phyloP scores from a whole-genome alignment of 1,140 invertebrate genomes.

The Chironomus striatipennis region DNA sequence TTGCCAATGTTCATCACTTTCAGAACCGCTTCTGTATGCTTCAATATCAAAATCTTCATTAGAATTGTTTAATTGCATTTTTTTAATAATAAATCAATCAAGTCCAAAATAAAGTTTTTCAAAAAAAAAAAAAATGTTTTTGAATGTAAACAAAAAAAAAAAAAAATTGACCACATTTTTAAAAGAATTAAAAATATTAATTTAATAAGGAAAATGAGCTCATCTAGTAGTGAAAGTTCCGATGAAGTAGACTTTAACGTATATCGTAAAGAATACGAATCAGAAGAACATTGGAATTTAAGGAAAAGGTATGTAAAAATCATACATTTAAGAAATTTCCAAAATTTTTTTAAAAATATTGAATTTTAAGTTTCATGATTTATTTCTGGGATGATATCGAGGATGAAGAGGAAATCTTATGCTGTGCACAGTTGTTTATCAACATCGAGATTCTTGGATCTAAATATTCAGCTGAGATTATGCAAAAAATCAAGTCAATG shows the following conservation, averaged over 20 bases:
- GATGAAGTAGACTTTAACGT: slow-evolving; percentile 53
- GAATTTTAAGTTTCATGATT: slow-evolving; percentile 55
- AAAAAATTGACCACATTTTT: too few species aligned
- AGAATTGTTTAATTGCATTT: too few species aligned
- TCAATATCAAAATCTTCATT: too few species aligned
- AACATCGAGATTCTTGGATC: slow-evolving; percentile 79
- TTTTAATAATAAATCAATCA: too few species aligned
- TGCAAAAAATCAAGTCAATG: slow-evolving; percentile 63
- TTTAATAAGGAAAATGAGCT: not conserved
- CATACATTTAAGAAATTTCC: too few species aligned
- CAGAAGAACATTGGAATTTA: slow-evolving; percentile 73
- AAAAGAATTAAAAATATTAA: too few species aligned
- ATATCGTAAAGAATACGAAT: slow-evolving; percentile 61
- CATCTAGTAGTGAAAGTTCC: not conserved
- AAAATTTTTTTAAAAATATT: too few species aligned
- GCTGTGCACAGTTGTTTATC: slow-evolving; percentile 70
- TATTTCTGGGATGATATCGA: slow-evolving; percentile 57
- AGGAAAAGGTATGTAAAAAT: slow-evolving; percentile 39
- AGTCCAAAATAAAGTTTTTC: too few species aligned
- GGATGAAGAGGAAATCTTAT: slow-evolving; percentile 63
- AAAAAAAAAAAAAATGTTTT: too few species aligned
- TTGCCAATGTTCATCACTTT: too few species aligned
- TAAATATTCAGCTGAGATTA: slow-evolving; percentile 71
- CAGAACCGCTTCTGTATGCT: too few species aligned
- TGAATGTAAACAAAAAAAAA: too few species aligned